phyloP scores from a whole-genome alignment of 2,888 invertebrate genomes.

The Volucella inflata region DNA sequence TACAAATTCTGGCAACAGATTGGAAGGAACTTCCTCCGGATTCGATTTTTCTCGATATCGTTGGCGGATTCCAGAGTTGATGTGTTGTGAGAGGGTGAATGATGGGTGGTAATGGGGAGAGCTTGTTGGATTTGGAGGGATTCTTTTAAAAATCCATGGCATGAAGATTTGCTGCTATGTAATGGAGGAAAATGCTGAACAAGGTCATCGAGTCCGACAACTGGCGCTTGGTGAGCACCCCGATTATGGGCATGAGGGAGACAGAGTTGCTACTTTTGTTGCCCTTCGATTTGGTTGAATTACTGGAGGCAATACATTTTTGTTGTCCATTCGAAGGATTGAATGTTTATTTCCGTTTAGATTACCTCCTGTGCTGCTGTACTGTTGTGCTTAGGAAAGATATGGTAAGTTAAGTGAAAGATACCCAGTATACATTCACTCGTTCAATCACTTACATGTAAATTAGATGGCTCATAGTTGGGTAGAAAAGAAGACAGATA shows the following conservation, averaged over 20 bases:
- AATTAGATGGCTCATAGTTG: too few species aligned
- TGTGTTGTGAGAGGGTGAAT: too few species aligned
- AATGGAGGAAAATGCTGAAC: conserved; percentile 45
- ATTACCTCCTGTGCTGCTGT: neutral
- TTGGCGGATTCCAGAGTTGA: too few species aligned
- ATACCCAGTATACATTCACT: too few species aligned
- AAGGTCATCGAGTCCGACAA: conserved; percentile 52
- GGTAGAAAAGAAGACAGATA: too few species aligned
- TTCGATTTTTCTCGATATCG: conserved; percentile 24
- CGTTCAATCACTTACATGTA: too few species aligned
- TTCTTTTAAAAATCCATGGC: conserved; percentile 39
- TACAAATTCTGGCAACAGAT: conserved; percentile 65
- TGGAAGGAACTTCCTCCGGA: conserved; percentile 42
- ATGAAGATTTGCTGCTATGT: conserved; percentile 27
- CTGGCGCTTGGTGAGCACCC: conserved; percentile 9
- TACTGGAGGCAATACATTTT: conserved; percentile 8
- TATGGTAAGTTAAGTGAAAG: neutral
- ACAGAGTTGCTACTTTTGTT: conserved; percentile 18
- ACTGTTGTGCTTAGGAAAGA: neutral
- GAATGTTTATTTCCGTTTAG: conserved; percentile 3
- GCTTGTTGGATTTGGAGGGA: conserved; percentile 10
- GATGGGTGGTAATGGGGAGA: too few species aligned
- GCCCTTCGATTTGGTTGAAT: conserved; percentile 37
- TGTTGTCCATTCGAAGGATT: neutral
- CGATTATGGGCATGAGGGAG: conserved; percentile 58